Evolutionary conservation across 1,140 invertebrate genomes (phyloP).

Genomic region (Drosophila prosaltans): DNA sequence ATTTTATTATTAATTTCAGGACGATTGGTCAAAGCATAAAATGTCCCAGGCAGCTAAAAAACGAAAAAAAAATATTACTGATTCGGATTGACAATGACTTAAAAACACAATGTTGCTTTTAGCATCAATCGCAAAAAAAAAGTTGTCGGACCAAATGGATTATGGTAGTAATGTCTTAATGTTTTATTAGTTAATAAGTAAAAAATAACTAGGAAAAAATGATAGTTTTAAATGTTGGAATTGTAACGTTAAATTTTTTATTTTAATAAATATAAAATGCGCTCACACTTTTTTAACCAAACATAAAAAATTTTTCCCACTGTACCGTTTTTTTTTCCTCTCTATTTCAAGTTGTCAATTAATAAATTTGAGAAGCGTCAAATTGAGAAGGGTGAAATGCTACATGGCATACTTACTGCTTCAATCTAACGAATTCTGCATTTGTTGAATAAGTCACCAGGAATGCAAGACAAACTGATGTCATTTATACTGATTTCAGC

Average conservation of each 20-base stretch:
- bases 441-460: no score
- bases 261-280: slow-evolving; percentile 61
- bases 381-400: no score
- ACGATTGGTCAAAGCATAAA: slow-evolving; percentile 82
- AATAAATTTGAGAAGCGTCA: no score
- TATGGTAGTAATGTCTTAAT: slow-evolving; percentile 34
- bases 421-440: no score
- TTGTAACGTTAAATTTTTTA: slow-evolving; percentile 66
- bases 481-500: no score
- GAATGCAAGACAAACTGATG: no score
- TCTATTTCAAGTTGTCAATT: no score
- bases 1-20: slow-evolving; percentile 46
- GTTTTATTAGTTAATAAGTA: slow-evolving; percentile 47
- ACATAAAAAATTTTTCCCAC: no score
- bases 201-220: slow-evolving; percentile 45
- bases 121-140: slow-evolving; percentile 43
- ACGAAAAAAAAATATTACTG: slow-evolving; percentile 78
- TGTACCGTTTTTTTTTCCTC: no score
- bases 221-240: slow-evolving; percentile 60
- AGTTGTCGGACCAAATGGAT: slow-evolving; percentile 45
- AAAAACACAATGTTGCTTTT: slow-evolving; percentile 32
- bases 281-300: no score
- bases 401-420: no score
- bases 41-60: slow-evolving; percentile 74
- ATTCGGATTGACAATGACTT: slow-evolving; percentile 79